Percentiles rank a stretch among this genome's conserved stretches.
These are phyloP conservation scores for Pogona vitticeps DNA, from an alignment of 2,113 vertebrate species.

Conservation along the genomic window DNA sequence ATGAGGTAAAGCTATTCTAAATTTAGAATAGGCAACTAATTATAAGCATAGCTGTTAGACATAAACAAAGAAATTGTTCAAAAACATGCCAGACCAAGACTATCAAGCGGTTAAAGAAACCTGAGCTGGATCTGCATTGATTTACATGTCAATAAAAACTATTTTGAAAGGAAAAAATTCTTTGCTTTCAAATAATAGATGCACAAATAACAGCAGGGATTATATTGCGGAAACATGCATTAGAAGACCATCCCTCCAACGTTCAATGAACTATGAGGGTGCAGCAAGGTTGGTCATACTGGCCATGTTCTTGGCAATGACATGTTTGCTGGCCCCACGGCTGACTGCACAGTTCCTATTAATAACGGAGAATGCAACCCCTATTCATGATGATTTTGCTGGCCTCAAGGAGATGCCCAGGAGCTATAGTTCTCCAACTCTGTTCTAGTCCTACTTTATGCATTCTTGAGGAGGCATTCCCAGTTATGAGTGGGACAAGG, in stretches of 20 bases:
- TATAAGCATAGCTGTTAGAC: background rate
- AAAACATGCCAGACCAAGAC: background rate
- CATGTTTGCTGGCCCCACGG: background rate
- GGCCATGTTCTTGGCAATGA: background rate
- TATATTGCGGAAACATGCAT: background rate
- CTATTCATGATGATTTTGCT: background rate
- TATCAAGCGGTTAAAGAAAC: background rate
- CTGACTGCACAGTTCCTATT: background rate
- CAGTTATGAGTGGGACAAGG: too few species aligned
- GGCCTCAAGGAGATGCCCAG: background rate
- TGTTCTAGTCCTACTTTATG: too few species aligned
- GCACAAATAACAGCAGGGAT: background rate
- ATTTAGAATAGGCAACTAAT: constrained; percentile 18
- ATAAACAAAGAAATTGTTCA: constrained; percentile 13
- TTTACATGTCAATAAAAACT: background rate
- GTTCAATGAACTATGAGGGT: background rate
- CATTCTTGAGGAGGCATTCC: too few species aligned
- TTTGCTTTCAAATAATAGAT: background rate
- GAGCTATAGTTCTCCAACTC: background rate
- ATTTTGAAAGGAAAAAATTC: background rate
- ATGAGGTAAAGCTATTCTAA: constrained; percentile 25
- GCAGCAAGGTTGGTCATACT: background rate
- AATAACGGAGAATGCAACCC: background rate
- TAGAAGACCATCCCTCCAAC: background rate
- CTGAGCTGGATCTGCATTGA: background rate